These are phyloP conservation scores for Chondrosia reniformis DNA, from an alignment of 37 sponge, comb jelly and placozoan species.

Conservation along the genomic window DNA sequence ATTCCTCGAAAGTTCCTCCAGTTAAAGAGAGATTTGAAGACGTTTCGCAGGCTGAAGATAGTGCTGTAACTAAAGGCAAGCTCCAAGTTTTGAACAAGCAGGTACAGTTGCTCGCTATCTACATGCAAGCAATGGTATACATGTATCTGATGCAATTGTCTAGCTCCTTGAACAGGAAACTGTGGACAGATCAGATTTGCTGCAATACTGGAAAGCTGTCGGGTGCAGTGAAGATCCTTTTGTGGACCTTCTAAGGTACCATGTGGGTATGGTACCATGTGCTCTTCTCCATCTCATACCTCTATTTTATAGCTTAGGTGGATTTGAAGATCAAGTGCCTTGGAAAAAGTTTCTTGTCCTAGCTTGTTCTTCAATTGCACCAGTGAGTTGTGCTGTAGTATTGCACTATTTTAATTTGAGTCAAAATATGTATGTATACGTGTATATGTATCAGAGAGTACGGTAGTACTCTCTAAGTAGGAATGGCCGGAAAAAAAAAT, in stretches of 20 bases:
- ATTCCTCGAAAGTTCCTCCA: slow-evolving; percentile 70
- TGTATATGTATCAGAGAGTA: background rate
- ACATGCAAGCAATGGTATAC: background rate
- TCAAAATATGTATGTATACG: background rate
- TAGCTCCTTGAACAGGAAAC: too few relatives aligned
- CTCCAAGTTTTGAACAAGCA: slow-evolving; percentile 89
- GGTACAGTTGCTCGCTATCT: slow-evolving; percentile 25
- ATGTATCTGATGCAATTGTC: background rate
- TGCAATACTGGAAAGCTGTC: slow-evolving; percentile 52
- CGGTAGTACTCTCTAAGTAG: too few relatives aligned
- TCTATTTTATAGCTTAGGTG: background rate
- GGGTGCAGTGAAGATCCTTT: slow-evolving; percentile 41
- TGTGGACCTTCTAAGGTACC: slow-evolving; percentile 60
- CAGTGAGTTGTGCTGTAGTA: slow-evolving; percentile 9
- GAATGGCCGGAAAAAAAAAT: too few relatives aligned
- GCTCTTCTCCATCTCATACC: too few relatives aligned
- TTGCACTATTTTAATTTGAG: background rate
- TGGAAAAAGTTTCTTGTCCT: slow-evolving; percentile 85
- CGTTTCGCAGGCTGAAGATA: slow-evolving; percentile 25
- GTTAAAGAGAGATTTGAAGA: slow-evolving; percentile 83
- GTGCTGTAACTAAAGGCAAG: slow-evolving; percentile 65
- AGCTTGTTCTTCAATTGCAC: slow-evolving; percentile 80
- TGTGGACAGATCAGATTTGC: slow-evolving; percentile 18
- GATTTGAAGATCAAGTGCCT: slow-evolving; percentile 47
- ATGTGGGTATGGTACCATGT: too few relatives aligned